phyloP scores from a whole-genome alignment of 2,113 vertebrate genomes.

The Turdus rufiventris region DNA sequence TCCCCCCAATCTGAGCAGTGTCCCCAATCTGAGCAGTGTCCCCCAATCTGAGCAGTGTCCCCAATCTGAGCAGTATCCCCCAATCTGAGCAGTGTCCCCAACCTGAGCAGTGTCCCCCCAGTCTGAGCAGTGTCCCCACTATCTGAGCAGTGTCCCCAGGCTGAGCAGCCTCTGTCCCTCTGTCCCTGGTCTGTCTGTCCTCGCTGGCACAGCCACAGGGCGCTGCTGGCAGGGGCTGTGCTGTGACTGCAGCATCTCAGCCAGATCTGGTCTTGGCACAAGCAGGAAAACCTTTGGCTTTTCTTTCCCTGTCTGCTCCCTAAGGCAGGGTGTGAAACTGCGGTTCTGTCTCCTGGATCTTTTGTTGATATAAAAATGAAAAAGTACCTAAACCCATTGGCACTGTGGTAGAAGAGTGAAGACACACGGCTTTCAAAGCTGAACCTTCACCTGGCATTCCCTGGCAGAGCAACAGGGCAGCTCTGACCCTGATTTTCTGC shows the following conservation, averaged over 20 bases:
- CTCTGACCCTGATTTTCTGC: background rate
- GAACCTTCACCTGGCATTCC: background rate
- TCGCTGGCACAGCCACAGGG: rapidly evolving
- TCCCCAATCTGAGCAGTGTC: rapidly evolving
- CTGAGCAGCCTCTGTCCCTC: background rate
- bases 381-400: rapidly evolving
- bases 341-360: background rate
- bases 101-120: background rate
- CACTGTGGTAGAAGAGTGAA: rapidly evolving
- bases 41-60: background rate
- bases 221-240: background rate
- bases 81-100: background rate
- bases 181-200: rapidly evolving
- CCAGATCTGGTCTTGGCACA: background rate
- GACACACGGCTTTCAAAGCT: rapidly evolving
- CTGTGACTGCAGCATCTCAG: rapidly evolving
- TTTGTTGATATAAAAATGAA: background rate
- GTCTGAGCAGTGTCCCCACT: background rate
- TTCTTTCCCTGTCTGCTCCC: background rate
- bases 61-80: too few species aligned
- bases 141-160: background rate
- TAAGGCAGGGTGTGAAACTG: background rate
- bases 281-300: background rate
- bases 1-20: too few species aligned
- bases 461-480: background rate